Base-by-base conservation (phyloP, 2,888 invertebrate species). In the Aproaerema taeniolella region DNA sequence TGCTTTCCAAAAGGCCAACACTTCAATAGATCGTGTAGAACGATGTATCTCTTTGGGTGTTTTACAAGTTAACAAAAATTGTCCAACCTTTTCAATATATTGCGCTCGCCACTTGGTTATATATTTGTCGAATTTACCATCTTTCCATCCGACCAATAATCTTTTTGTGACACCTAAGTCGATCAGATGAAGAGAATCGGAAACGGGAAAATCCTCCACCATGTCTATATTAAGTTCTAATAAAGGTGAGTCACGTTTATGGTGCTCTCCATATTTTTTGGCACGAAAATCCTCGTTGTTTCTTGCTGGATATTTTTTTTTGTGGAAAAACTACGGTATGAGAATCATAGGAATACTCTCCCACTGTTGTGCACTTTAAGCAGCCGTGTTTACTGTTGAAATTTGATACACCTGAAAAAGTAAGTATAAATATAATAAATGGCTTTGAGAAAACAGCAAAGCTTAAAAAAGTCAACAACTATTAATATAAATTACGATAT, bases 1-100 rank as follows among this genome's bases (percentile, higher is more conserved):
- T 15, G 13, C 42, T 33, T 42, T 42, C 42, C 42, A 42, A 29
- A 38, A 15, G n/a, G 34, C 33, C 28, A 42, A 33, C 20, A 26
- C 28, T 11, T 42, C 33, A 11, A 42, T 6, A 16, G 11, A 24
- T 38, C 42, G 29, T 29, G 14, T 31, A 13, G 29, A 20, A 17
- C 38, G 14, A 14, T 42, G 42, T 30, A 42, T 42, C 26, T 41
- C 41, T 20, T 38, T 38, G 10, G 41, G 40, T 16, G 16, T 37
- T 16, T 33, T 29, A 30, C 39, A 39, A 16, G 8, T 37, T 15
- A 37, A 24, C 20, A 43, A 33, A 38, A 40, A 42, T 9, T 30
- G n/a, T 3, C 14, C 11, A 9, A 42, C 42, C 26, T 35, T 42
- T 31, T 35, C 31, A 8, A 39, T 42, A 31, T 42, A 38, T 11